Conservation (phyloP, 2,888 invertebrate genomes). For the Halictus quadricinctus region DNA sequence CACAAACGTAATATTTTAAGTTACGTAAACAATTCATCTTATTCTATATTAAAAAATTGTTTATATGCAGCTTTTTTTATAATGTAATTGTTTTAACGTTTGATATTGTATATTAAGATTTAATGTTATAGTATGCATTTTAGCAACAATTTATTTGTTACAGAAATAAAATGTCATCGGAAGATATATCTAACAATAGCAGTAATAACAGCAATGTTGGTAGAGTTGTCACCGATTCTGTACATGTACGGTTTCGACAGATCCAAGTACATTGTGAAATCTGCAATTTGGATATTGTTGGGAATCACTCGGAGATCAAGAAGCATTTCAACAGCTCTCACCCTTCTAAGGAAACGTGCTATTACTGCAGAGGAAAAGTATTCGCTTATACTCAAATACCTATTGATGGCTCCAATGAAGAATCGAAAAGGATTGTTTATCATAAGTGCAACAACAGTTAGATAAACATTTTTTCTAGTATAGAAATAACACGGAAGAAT, state of each 20-base stretch:
- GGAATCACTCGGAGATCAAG: constrained; percentile 68
- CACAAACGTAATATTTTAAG: not conserved
- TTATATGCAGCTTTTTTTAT: not conserved
- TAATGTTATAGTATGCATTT: not conserved
- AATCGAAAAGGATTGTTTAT: constrained; percentile 60
- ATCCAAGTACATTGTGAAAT: constrained; percentile 71
- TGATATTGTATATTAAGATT: not conserved
- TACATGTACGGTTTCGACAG: constrained; percentile 75
- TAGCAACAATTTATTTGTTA: constrained; percentile 16
- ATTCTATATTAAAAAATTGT: not conserved
- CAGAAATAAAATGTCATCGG: constrained; percentile 53
- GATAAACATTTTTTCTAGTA: not conserved
- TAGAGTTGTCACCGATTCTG: constrained; percentile 76
- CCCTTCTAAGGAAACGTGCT: constrained; percentile 67
- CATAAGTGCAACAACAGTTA: constrained; percentile 69
- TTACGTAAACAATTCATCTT: not conserved
- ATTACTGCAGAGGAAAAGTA: constrained; percentile 76
- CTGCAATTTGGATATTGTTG: constrained; percentile 71
- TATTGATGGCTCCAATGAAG: not conserved
- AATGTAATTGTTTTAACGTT: not conserved
- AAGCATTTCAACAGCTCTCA: constrained; percentile 76
- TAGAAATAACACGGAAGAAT: constrained; percentile 17
- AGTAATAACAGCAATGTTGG: constrained; percentile 22
- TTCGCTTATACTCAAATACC: constrained; percentile 67
- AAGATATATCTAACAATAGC: constrained; percentile 22